Evolutionary conservation across 2,888 invertebrate genomes (phyloP).

Genomic region (Sinhomidia bicolor): DNA sequence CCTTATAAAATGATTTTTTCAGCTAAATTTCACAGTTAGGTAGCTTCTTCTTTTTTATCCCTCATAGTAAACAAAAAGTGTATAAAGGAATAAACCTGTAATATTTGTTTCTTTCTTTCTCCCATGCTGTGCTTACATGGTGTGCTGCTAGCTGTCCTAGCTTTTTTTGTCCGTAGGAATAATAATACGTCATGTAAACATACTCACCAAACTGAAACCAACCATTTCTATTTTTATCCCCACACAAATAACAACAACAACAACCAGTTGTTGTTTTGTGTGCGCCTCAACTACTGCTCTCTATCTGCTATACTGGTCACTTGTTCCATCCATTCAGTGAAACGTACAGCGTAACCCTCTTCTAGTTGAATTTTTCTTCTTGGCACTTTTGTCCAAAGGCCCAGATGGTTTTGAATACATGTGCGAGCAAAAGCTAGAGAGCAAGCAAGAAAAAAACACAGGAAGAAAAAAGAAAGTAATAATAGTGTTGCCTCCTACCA

Average conservation of each 20-base stretch:
- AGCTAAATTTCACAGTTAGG: neutral
- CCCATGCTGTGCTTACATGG: slow-evolving; percentile 31
- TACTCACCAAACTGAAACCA: neutral
- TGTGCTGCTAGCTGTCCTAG: too few species aligned
- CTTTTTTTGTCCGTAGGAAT: neutral
- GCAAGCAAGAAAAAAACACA: too few species aligned
- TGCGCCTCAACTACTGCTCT: slow-evolving; percentile 50
- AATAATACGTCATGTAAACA: neutral
- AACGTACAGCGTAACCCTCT: neutral
- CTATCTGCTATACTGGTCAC: slow-evolving; percentile 43
- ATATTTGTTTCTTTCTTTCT: slow-evolving; percentile 12
- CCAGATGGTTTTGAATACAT: neutral
- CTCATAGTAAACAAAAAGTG: neutral
- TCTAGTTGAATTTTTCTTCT: neutral
- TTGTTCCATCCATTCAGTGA: slow-evolving; percentile 11
- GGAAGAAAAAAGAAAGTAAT: neutral
- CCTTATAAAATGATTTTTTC: too few species aligned
- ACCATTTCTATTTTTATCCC: neutral
- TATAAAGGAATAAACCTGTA: slow-evolving; percentile 27
- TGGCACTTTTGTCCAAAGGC: neutral
- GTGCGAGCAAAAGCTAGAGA: too few species aligned
- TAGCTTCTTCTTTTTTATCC: too few species aligned
- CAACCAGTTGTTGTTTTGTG: neutral
- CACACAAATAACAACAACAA: neutral
- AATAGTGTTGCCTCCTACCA: neutral